Conservation (phyloP, 2,888 invertebrate species). For the Micoletzkya japonica region DNA sequence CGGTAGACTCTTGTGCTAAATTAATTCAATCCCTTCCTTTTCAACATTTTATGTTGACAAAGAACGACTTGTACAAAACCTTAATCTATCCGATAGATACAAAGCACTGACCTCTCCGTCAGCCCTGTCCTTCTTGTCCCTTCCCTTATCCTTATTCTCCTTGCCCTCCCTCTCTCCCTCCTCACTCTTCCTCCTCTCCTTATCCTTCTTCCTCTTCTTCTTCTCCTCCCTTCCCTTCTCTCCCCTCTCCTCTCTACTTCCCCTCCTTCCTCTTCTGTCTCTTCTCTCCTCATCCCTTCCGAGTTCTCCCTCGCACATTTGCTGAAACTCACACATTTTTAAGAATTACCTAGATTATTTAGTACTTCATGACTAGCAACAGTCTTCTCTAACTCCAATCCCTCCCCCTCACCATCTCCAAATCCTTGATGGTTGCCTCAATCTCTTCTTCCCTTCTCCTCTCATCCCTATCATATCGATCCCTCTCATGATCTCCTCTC, state of each 20-base stretch:
- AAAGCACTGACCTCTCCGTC: too few species aligned
- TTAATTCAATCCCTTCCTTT: too few species aligned
- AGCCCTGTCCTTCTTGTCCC: background rate
- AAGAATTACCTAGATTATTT: background rate
- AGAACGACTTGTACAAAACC: background rate
- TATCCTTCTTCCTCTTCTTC: conserved; percentile 11
- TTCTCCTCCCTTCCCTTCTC: conserved; percentile 19
- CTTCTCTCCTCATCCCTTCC: conserved; percentile 10
- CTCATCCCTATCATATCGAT: conserved; percentile 24
- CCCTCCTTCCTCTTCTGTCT: conserved; percentile 4
- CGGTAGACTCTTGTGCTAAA: too few species aligned
- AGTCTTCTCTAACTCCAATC: background rate
- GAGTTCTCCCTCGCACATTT: conserved; percentile 19
- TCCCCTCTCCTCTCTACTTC: conserved; percentile 14
- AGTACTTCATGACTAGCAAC: too few species aligned
- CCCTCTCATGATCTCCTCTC: conserved; percentile 3
- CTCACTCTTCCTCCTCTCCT: conserved; percentile 11
- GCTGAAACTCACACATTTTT: conserved; percentile 10
- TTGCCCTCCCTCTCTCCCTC: too few species aligned
- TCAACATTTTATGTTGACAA: background rate
- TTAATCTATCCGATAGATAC: too few species aligned
- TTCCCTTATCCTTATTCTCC: too few species aligned
- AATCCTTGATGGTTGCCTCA: conserved; percentile 22
- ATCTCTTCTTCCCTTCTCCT: conserved; percentile 22
- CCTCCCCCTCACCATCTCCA: conserved; percentile 10